Conservation (phyloP, 2,113 vertebrate genomes). For the Leucosticte australis region DNA sequence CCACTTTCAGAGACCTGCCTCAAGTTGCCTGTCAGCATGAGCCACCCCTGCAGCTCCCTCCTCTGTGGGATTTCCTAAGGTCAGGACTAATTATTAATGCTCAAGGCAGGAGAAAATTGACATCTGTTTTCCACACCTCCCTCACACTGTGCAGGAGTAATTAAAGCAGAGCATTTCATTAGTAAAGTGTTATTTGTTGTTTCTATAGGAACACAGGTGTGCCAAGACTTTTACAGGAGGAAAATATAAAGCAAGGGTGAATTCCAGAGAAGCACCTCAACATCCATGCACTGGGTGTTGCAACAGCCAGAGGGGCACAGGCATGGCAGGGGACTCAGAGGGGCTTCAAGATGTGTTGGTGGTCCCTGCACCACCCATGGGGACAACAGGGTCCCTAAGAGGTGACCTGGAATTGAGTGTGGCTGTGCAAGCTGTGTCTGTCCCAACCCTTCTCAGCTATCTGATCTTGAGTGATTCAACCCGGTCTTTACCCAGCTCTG, state of each 20-base stretch:
- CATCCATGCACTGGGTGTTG: fast-evolving
- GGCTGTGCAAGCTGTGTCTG: background rate
- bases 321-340: fast-evolving
- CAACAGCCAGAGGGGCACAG: background rate
- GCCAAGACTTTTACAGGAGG: background rate
- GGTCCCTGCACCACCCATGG: background rate
- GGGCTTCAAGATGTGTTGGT: background rate
- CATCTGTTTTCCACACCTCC: background rate
- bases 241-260: background rate
- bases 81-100: background rate
- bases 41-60: slow-evolving; percentile 4
- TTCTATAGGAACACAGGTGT: background rate
- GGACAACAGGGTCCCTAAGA: background rate
- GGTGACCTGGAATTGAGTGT: background rate
- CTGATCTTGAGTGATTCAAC: background rate
- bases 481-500: background rate
- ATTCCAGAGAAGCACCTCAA: background rate
- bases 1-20: background rate
- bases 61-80: background rate
- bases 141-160: background rate
- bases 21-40: background rate
- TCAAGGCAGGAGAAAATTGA: background rate
- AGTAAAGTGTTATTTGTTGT: background rate
- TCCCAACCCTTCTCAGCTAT: background rate
- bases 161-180: background rate